Base-by-base conservation (phyloP, 2,113 vertebrate genomes). In the Festucalex cinctus region DNA sequence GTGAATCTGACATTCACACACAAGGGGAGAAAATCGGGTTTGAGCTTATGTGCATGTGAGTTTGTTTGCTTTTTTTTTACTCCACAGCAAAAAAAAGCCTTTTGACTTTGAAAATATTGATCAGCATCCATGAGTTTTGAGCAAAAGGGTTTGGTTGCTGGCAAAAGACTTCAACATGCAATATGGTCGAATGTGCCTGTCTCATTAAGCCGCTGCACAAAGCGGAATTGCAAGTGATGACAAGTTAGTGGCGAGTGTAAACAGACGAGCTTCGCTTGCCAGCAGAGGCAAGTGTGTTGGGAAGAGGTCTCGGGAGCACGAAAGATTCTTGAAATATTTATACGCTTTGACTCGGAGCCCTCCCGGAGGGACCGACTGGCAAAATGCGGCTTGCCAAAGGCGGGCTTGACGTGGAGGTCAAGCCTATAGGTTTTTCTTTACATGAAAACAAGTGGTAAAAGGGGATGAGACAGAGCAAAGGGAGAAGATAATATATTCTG, bases 301-400 rank as follows among this genome's bases (percentile, higher is more conserved):
- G 53, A 63, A 74, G 74, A 85, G 88, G 85, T 91, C 85, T 56
- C 63, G 77, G 80, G 83, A 85, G 83, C 79, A 90, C 72, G 70
- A 79, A 81, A 71, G 74, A 85, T 80, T 90, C 88, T 84, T 94
- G 89, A 93, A 96, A 95, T 95, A 95, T 95, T 96, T 93, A 93
- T 92, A 86, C 83, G 88, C 77, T 91, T 88, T 93, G 93, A 93
- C 92, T 91, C 76, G 83, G 93, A 94, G 88, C 87, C 82, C 76
- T 93, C 91, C 87, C 91, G 48, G 81, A 79, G 88, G 93, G 94
- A n/a, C n/a, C 81, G 78, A 92, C 89, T 88, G 89, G 87, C 86
- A 90, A 88, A 89, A 75, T 90, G 88, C 74, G 88, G 86, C 91
- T 90, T 83, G 93, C 95, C 92, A 66, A 81, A 93, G 93, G 93